These are phyloP conservation scores for Equus quagga DNA, from an alignment of 2,113 vertebrate genomes.

Conservation along the genomic window DNA sequence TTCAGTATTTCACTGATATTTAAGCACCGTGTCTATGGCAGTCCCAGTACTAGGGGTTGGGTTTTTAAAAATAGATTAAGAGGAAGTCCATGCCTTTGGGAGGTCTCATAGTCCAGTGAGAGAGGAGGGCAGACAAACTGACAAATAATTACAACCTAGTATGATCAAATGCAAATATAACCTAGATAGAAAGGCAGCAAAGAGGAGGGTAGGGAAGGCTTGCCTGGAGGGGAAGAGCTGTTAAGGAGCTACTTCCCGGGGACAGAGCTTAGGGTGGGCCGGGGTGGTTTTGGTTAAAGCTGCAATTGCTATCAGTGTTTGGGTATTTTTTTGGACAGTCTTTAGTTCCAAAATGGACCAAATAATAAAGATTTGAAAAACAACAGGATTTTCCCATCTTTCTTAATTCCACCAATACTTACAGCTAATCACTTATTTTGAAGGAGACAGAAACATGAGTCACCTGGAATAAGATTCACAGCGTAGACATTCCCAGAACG, in stretches of 20 bases:
- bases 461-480: slow-evolving; percentile 26
- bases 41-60: not conserved
- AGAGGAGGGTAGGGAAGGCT: not conserved
- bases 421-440: slow-evolving; percentile 64
- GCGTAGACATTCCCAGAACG: not conserved
- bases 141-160: not conserved
- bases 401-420: slow-evolving; percentile 48
- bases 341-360: slow-evolving; percentile 3
- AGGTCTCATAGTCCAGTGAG: not conserved
- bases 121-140: not conserved
- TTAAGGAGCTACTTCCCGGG: not conserved
- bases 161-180: not conserved
- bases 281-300: not conserved
- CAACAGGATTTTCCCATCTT: slow-evolving; percentile 44
- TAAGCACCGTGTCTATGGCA: not conserved
- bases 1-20: not conserved
- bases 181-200: not conserved
- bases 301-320: not conserved
- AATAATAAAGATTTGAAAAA: slow-evolving; percentile 52
- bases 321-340: not conserved
- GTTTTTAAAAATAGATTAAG: not conserved
- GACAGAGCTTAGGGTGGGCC: not conserved
- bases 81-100: not conserved
- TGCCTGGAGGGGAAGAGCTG: not conserved
- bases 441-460: slow-evolving; percentile 72